These are phyloP conservation scores for Lindbergichthys nudifrons DNA, from an alignment of 2,797 vertebrate species.

Conservation along the genomic window DNA sequence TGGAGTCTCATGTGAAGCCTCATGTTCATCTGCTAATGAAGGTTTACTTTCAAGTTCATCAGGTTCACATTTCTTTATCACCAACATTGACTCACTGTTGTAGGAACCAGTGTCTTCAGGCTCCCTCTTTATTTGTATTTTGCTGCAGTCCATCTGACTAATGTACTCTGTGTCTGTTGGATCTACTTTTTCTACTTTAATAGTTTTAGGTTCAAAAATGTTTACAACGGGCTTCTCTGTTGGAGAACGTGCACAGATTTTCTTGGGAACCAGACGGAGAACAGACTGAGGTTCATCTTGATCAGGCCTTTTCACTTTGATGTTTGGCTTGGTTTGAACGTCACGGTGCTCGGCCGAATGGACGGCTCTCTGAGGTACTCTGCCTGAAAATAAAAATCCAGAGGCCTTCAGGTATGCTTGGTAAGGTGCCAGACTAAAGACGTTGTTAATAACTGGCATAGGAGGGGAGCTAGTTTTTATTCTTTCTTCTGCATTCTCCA, in stretches of 20 bases:
- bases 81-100: constrained; percentile 71
- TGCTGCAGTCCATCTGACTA: constrained; percentile 19
- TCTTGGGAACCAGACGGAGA: constrained; percentile 15
- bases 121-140: constrained; percentile 71
- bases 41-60: constrained; percentile 60
- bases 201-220: constrained; percentile 34
- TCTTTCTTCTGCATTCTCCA: constrained; percentile 1
- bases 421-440: constrained; percentile 95
- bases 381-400: constrained; percentile 53
- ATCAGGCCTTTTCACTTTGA: constrained; percentile 43
- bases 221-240: constrained; percentile 33
- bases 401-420: constrained; percentile 83
- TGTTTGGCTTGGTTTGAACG: constrained; percentile 49
- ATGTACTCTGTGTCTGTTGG: constrained; percentile 25
- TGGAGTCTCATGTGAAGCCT: constrained; percentile 17
- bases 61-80: constrained; percentile 80
- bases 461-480: constrained; percentile 82
- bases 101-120: constrained; percentile 38
- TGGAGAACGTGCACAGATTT: constrained; percentile 17
- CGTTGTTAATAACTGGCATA: constrained; percentile 94
- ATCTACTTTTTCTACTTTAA: constrained; percentile 78
- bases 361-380: constrained; percentile 23
- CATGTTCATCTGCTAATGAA: constrained; percentile 31
- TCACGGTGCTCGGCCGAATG: constrained; percentile 29
- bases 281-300: constrained; percentile 30